phyloP scores from a whole-genome alignment of 2,113 vertebrate species.

The Esox niger region DNA sequence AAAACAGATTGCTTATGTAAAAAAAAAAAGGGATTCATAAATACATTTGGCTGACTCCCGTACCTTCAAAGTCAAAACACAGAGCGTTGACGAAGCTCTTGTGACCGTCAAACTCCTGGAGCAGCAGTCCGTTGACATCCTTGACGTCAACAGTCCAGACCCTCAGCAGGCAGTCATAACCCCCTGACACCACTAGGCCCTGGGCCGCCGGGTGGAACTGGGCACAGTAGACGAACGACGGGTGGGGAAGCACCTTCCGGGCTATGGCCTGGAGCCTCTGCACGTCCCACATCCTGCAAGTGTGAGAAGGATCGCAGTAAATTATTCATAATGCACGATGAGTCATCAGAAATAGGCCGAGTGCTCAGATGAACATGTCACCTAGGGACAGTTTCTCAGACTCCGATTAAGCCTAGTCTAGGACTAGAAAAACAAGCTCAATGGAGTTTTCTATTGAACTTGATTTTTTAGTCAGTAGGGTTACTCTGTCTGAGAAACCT shows the following conservation, averaged over 20 bases:
- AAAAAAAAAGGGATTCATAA: too few species aligned
- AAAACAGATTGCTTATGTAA: too few species aligned
- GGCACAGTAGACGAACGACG: slow-evolving; percentile 92
- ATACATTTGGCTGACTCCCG: neutral
- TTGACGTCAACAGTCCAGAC: slow-evolving; percentile 83
- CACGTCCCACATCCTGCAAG: slow-evolving; percentile 86
- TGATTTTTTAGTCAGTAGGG: too few species aligned
- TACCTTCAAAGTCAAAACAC: slow-evolving; percentile 94
- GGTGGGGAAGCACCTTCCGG: slow-evolving; percentile 89
- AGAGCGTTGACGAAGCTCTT: slow-evolving; percentile 87
- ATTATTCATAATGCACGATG: too few species aligned
- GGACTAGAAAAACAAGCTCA: too few species aligned
- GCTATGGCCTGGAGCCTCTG: slow-evolving; percentile 73
- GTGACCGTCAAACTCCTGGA: slow-evolving; percentile 92
- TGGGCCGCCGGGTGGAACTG: slow-evolving; percentile 85
- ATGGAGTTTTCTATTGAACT: too few species aligned
- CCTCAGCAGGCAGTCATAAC: slow-evolving; percentile 86
- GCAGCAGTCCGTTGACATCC: slow-evolving; percentile 80
- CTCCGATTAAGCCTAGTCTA: too few species aligned
- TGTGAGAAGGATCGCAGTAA: neutral
- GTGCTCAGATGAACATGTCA: too few species aligned
- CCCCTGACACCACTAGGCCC: slow-evolving; percentile 84
- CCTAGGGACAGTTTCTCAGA: too few species aligned
- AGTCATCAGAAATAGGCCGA: too few species aligned
- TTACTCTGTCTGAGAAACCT: too few species aligned